Evolutionary conservation across 2,113 vertebrate species (phyloP), one percentile per base, ranked within the genome.

Genomic region (Asarcornis scutulata): DNA sequence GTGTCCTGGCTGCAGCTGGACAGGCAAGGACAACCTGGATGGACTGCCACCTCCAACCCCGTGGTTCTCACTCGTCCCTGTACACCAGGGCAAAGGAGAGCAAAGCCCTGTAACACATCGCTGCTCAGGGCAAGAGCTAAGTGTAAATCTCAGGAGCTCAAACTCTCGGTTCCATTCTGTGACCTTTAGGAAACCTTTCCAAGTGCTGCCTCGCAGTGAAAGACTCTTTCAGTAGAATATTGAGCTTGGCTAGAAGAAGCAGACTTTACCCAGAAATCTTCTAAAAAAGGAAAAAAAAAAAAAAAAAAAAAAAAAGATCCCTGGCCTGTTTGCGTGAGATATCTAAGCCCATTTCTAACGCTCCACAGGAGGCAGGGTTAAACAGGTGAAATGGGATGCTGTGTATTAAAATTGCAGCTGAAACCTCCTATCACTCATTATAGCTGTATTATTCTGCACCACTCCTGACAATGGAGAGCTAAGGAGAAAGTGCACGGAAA

Each of bases 121-220:
- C 26, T n/a, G 64, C 36, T 59, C 66, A 66, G 71, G 16, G 53
- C 17, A 12, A 83, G 75, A 86, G 48, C 58, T 8, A 52, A 69
- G 59, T 18, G 50, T 59, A 59, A 91, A 88, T 80, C 84, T 73
- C 78, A 32, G 67, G 34, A 83, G 71, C 50, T 85, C 62, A 55
- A 81, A 60, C 29, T 59, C 93, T 81, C 58, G 40, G 18, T 66
- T 26, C 40, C 29, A 53, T 53, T 2, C 67, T 62, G 44, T 84
- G 91, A 83, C 84, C 76, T 75, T 48, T 56, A 84, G 83, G 38
- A 92, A 92, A 79, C 53, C 52, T 86, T 84, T 89, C 88, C 44
- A 63, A 91, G 29, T 44, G 34, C 78, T 68, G 68, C 67, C 79
- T 83, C 32, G 16, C 31, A 67, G 32, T 23, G 46, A 75, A 86